These are phyloP conservation scores for Rotaria sp. DNA, from an alignment of 2,888 invertebrate genomes.

Conservation along the genomic window DNA sequence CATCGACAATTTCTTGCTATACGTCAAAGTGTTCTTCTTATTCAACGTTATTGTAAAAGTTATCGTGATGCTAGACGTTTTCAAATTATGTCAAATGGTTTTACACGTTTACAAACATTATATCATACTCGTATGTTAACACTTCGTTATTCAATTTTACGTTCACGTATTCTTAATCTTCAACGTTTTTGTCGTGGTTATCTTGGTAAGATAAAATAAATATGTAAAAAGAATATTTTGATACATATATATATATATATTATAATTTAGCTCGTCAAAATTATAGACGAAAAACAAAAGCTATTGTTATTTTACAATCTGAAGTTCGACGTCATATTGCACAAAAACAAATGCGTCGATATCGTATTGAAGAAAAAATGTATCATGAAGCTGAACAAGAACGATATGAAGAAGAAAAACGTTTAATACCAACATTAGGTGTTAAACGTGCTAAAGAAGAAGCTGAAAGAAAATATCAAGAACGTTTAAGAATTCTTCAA, in stretches of 20 bases:
- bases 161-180: slow-evolving; percentile 36
- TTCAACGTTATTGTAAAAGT: slow-evolving; percentile 87
- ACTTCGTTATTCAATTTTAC: slow-evolving; percentile 33
- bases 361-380: slow-evolving; percentile 60
- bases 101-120: slow-evolving; percentile 40
- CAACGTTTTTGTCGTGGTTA: slow-evolving; percentile 72
- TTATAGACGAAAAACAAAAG: slow-evolving; percentile 34
- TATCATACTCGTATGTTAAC: slow-evolving; percentile 35
- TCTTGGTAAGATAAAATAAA: slow-evolving; percentile 40
- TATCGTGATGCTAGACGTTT: slow-evolving; percentile 79
- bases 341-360: slow-evolving; percentile 70
- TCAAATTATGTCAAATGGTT: slow-evolving; percentile 51
- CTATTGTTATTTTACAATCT: slow-evolving; percentile 85
- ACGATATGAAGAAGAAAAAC: slow-evolving; percentile 78
- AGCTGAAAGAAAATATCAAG: slow-evolving; percentile 63
- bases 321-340: slow-evolving; percentile 84
- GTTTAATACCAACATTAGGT: slow-evolving; percentile 77
- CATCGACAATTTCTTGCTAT: slow-evolving; percentile 67
- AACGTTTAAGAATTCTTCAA: slow-evolving; percentile 32
- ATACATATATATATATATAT: not conserved
- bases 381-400: slow-evolving; percentile 78
- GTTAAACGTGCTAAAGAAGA: slow-evolving; percentile 89
- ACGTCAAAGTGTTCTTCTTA: slow-evolving; percentile 74
- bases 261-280: slow-evolving; percentile 29
- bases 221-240: not conserved